These are phyloP conservation scores for Lathronympha strigana DNA, from an alignment of 2,888 invertebrate species.

Conservation along the genomic window DNA sequence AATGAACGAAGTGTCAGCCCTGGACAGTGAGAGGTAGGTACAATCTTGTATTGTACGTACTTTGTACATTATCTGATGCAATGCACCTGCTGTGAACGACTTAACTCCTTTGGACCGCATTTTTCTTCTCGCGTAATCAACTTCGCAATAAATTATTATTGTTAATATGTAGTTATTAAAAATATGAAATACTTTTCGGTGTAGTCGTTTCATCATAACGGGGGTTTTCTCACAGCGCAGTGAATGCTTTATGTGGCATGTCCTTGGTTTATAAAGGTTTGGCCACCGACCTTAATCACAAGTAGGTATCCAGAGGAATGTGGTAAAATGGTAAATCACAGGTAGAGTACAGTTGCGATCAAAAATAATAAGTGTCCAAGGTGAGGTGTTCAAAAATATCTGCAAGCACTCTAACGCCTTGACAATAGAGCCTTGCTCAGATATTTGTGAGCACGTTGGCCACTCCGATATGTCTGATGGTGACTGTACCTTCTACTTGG, in stretches of 20 bases:
- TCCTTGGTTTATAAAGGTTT: not conserved
- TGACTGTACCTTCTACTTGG: too few species aligned
- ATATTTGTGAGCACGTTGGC: too few species aligned
- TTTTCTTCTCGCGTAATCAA: conserved; percentile 48
- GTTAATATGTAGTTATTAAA: not conserved
- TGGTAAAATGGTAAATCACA: too few species aligned
- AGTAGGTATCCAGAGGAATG: too few species aligned
- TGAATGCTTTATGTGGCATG: not conserved
- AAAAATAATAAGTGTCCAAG: too few species aligned
- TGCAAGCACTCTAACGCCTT: too few species aligned
- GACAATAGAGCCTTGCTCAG: too few species aligned
- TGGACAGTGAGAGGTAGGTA: conserved; percentile 38
- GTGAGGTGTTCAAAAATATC: too few species aligned
- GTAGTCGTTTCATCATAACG: conserved; percentile 9
- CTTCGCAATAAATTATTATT: conserved; percentile 29
- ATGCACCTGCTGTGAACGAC: conserved; percentile 66
- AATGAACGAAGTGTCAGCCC: conserved; percentile 22
- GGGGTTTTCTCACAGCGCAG: not conserved
- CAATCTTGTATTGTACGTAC: conserved; percentile 14
- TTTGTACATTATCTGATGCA: conserved; percentile 58
- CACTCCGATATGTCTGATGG: too few species aligned
- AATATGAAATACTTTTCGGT: conserved; percentile 8
- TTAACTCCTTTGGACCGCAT: conserved; percentile 65
- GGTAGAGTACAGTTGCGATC: too few species aligned
- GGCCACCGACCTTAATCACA: not conserved